Conservation (phyloP, 2,888 invertebrate species). For the Thera britannica region DNA sequence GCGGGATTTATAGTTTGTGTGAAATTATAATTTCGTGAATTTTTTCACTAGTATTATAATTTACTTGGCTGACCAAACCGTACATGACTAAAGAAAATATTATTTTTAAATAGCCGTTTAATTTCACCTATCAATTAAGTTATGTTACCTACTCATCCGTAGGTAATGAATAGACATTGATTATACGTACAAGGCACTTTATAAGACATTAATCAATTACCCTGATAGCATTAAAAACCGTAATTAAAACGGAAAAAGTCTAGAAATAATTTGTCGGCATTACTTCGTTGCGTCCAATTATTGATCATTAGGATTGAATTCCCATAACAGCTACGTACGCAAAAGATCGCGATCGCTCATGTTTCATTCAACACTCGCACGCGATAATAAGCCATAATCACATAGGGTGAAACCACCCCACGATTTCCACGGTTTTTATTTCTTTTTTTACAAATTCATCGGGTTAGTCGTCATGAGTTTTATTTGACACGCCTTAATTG, state of each 20-base stretch:
- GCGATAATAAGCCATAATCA: slow-evolving; percentile 71
- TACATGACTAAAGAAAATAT: no score
- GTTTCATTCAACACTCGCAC: slow-evolving; percentile 67
- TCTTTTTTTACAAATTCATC: slow-evolving; percentile 45
- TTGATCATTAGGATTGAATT: slow-evolving; percentile 62
- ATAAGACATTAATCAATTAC: slow-evolving; percentile 4
- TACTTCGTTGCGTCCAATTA: slow-evolving; percentile 56
- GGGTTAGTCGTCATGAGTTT: slow-evolving; percentile 48
- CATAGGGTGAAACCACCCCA: slow-evolving; percentile 40
- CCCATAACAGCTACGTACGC: slow-evolving; percentile 63
- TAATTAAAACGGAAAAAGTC: slow-evolving; percentile 18
- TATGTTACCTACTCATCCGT: background rate
- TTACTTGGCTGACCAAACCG: no score
- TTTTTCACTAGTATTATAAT: no score
- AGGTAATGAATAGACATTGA: background rate
- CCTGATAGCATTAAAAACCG: slow-evolving; percentile 16
- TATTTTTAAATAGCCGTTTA: no score
- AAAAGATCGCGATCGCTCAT: slow-evolving; percentile 70
- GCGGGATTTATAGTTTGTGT: no score
- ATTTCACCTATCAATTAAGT: no score
- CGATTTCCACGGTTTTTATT: slow-evolving; percentile 46
- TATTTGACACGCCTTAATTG: slow-evolving; percentile 51
- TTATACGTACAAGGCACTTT: background rate
- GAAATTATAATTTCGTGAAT: no score
- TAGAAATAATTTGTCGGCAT: slow-evolving; percentile 30